Evolutionary conservation across 1,140 invertebrate genomes (phyloP).

Genomic region (Ceratosolen solmsi): DNA sequence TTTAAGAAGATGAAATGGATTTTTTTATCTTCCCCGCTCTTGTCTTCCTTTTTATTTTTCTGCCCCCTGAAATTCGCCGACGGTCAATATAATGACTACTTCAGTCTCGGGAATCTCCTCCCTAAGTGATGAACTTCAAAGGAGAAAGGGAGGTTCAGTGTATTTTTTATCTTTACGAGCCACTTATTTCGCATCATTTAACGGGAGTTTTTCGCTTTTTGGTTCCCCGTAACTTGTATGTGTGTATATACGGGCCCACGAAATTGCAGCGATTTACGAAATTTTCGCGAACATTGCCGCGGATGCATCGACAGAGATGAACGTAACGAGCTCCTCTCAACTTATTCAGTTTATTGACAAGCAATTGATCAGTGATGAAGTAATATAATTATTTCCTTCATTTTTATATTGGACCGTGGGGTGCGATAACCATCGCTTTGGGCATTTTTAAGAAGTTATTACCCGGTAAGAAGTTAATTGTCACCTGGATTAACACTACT

Average conservation of each 20-base stretch:
- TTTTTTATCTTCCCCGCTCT: conserved; percentile 10
- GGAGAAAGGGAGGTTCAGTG: background rate
- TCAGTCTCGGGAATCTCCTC: conserved; percentile 9
- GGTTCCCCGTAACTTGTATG: background rate
- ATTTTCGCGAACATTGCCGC: conserved; percentile 32
- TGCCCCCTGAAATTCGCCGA: conserved; percentile 19
- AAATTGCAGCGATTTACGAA: conserved; percentile 45
- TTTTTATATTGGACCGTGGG: background rate
- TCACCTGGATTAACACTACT: background rate
- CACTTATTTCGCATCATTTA: conserved; percentile 39
- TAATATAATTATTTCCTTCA: background rate
- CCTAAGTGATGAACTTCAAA: conserved; percentile 36
- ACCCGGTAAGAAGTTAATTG: background rate
- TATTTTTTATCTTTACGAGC: conserved; percentile 51
- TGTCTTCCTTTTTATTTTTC: background rate
- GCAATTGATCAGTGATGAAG: conserved; percentile 30
- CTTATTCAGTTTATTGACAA: conserved; percentile 26
- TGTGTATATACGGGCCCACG: background rate
- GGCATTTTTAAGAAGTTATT: background rate
- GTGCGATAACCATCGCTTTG: background rate
- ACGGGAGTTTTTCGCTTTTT: conserved; percentile 10
- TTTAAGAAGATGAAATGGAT: conserved; percentile 15
- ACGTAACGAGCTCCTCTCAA: conserved; percentile 21
- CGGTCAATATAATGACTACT: conserved; percentile 26
- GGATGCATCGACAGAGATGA: background rate